Conservation (phyloP, 2,113 vertebrate species). For the Periophthalmus modestus region DNA sequence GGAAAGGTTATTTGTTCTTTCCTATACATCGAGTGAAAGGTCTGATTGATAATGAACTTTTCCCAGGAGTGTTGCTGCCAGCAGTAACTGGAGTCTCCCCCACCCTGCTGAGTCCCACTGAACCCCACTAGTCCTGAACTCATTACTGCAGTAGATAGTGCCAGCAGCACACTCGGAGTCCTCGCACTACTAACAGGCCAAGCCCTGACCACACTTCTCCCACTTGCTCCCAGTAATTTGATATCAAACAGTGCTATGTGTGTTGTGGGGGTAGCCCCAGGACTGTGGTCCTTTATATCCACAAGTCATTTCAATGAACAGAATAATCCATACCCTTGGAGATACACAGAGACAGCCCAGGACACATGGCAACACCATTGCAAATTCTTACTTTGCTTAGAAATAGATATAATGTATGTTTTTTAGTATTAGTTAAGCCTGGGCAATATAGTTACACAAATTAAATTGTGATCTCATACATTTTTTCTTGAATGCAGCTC, state of each 20-base stretch:
- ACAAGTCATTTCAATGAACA: constrained; percentile 4
- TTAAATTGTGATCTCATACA: too few species aligned
- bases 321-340: constrained; percentile 44
- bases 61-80: constrained; percentile 33
- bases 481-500: too few species aligned
- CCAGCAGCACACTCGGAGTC: constrained; percentile 49
- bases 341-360: constrained; percentile 22
- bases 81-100: constrained; percentile 27
- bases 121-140: constrained; percentile 53
- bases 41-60: constrained; percentile 7
- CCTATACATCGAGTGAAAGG: neutral
- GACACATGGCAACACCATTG: constrained; percentile 8
- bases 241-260: constrained; percentile 48
- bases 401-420: neutral
- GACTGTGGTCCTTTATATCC: constrained; percentile 16
- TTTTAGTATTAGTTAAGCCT: neutral
- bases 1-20: neutral
- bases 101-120: constrained; percentile 36
- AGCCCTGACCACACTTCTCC: constrained; percentile 37
- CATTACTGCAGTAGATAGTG: constrained; percentile 49
- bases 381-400: neutral
- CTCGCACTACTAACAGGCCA: constrained; percentile 45
- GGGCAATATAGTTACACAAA: too few species aligned
- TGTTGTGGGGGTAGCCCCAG: constrained; percentile 27
- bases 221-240: constrained; percentile 45